These are phyloP conservation scores for Asobara japonica DNA, from an alignment of 1,140 invertebrate species.

Conservation along the genomic window DNA sequence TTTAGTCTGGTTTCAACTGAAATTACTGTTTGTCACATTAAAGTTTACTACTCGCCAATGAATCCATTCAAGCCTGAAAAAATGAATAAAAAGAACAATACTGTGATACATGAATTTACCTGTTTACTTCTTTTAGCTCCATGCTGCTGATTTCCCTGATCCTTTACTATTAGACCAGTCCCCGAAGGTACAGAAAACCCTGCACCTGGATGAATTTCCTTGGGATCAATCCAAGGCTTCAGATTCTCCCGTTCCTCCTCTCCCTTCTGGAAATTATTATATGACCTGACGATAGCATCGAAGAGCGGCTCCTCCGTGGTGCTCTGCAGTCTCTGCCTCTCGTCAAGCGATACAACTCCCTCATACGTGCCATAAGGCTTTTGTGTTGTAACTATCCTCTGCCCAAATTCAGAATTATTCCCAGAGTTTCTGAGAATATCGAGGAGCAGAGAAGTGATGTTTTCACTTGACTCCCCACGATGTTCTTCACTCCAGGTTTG, in stretches of 20 bases:
- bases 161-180: background rate
- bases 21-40: too few relatives aligned
- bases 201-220: conserved; percentile 18
- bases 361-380: background rate
- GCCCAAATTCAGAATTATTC: background rate
- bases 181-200: conserved; percentile 10
- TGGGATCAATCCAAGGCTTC: conserved; percentile 11
- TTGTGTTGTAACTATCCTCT: background rate
- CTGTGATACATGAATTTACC: conserved; percentile 39
- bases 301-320: conserved; percentile 35
- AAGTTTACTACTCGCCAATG: too few relatives aligned
- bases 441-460: conserved; percentile 15
- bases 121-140: conserved; percentile 48
- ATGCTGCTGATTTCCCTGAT: conserved; percentile 19
- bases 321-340: background rate
- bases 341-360: background rate
- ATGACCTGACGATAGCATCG: conserved; percentile 36
- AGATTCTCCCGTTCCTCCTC: background rate
- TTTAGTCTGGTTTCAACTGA: too few relatives aligned
- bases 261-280: conserved; percentile 35
- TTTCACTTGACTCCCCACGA: background rate
- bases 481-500: background rate
- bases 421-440: background rate
- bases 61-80: too few relatives aligned
- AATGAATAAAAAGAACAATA: too few relatives aligned